Conservation (phyloP, 1,140 invertebrate genomes). For the Megalonaias nervosa region DNA sequence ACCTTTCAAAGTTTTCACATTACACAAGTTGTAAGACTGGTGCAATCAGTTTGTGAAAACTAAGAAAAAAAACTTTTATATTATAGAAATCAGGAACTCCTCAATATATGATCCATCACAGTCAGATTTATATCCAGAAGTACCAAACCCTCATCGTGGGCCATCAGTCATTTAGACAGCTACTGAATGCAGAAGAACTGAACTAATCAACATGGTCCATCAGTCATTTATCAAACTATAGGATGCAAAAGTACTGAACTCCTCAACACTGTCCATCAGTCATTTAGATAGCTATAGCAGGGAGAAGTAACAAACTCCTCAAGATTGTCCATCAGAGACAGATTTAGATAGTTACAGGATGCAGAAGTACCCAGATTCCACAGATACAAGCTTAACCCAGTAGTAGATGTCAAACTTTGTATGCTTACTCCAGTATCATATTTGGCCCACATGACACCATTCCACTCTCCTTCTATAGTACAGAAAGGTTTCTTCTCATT, state of each 20-base stretch:
- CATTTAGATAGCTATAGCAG: too few relatives aligned
- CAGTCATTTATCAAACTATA: too few relatives aligned
- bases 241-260: too few relatives aligned
- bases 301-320: too few relatives aligned
- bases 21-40: neutral
- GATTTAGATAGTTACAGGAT: too few relatives aligned
- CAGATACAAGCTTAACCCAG: neutral
- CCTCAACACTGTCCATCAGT: too few relatives aligned
- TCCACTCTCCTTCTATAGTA: constrained; percentile 94
- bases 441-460: constrained; percentile 92
- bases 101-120: neutral
- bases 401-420: neutral
- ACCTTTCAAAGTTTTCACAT: too few relatives aligned
- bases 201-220: too few relatives aligned
- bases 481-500: constrained; percentile 91
- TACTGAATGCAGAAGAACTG: too few relatives aligned
- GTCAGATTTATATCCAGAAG: neutral
- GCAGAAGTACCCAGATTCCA: neutral
- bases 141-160: too few relatives aligned
- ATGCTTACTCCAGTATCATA: constrained; percentile 78
- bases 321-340: too few relatives aligned
- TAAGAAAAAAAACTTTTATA: neutral
- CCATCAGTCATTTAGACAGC: too few relatives aligned
- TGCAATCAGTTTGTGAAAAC: neutral
- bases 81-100: neutral